Conservation (phyloP, 2,797 vertebrate species). For the Poecilia picta region DNA sequence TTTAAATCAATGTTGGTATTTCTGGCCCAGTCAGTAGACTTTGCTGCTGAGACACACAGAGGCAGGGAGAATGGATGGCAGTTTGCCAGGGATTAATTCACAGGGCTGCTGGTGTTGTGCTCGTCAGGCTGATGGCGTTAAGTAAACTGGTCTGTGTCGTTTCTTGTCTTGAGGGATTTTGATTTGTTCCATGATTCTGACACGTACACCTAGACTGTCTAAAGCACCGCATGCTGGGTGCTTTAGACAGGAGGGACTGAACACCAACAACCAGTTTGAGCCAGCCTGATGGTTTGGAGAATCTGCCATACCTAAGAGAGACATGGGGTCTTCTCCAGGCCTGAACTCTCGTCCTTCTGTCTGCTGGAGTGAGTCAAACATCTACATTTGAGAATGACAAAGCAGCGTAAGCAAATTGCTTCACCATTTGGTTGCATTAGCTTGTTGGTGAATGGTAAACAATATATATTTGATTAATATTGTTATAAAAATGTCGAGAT, state of each 20-base stretch:
- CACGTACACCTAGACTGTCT: not conserved
- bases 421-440: not conserved
- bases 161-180: not conserved
- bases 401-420: not conserved
- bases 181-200: not conserved
- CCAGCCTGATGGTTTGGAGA: conserved; percentile 17
- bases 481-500: not conserved
- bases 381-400: not conserved
- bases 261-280: conserved; percentile 3
- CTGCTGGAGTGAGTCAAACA: conserved; percentile 2
- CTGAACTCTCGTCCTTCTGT: conserved; percentile 7
- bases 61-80: conserved; percentile 20
- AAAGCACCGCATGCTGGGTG: conserved; percentile 10
- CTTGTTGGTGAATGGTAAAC: not conserved
- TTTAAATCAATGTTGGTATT: conserved; percentile 40
- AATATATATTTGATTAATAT: not conserved
- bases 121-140: conserved; percentile 18
- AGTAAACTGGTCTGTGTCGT: conserved; percentile 21
- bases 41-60: conserved; percentile 14
- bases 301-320: conserved; percentile 6
- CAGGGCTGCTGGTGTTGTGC: conserved; percentile 26
- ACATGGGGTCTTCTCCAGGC: conserved; percentile 6
- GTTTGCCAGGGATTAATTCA: conserved; percentile 22
- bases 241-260: not conserved
- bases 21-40: conserved; percentile 17